Conservation (phyloP, 2,888 invertebrate genomes). For the Pediacus dermestoides region DNA sequence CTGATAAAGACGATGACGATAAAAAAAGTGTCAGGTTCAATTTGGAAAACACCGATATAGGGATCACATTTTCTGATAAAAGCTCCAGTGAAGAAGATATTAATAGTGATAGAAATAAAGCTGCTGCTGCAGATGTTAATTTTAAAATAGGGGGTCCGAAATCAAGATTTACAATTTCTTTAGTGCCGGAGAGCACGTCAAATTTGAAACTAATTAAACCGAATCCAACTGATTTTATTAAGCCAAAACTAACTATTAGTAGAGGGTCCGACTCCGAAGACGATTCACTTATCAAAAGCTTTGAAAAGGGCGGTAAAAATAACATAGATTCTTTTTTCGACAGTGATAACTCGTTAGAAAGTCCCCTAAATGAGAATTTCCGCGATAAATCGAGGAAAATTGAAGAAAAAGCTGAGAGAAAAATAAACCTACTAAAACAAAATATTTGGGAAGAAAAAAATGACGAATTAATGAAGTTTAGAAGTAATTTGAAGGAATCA, state of each 20-base stretch:
- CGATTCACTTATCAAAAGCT: slow-evolving; percentile 50
- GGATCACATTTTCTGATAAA: slow-evolving; percentile 46
- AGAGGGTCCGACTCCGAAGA: slow-evolving; percentile 50
- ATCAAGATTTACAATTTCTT: slow-evolving; percentile 38
- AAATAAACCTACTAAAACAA: slow-evolving; percentile 55
- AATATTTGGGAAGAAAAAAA: slow-evolving; percentile 54
- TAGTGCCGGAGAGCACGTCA: slow-evolving; percentile 32
- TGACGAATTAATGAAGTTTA: slow-evolving; percentile 46
- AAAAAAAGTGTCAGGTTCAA: slow-evolving; percentile 72
- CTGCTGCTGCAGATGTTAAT: slow-evolving; percentile 35
- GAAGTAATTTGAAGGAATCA: slow-evolving; percentile 43
- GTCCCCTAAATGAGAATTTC: slow-evolving; percentile 27
- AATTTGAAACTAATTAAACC: slow-evolving; percentile 54
- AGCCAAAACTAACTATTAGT: slow-evolving; percentile 57
- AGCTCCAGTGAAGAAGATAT: slow-evolving; percentile 41
- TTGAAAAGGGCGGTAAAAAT: slow-evolving; percentile 35
- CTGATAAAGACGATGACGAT: slow-evolving; percentile 63
- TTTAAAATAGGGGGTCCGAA: slow-evolving; percentile 36
- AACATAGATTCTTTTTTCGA: slow-evolving; percentile 27
- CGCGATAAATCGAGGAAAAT: slow-evolving; percentile 28
- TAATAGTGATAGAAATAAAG: slow-evolving; percentile 29
- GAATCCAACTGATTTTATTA: slow-evolving; percentile 58
- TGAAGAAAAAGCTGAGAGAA: slow-evolving; percentile 49
- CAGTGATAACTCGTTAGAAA: slow-evolving; percentile 23
- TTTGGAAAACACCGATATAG: slow-evolving; percentile 52